Base-by-base conservation (phyloP, 1,140 invertebrate species). In the Ips nitidus region DNA sequence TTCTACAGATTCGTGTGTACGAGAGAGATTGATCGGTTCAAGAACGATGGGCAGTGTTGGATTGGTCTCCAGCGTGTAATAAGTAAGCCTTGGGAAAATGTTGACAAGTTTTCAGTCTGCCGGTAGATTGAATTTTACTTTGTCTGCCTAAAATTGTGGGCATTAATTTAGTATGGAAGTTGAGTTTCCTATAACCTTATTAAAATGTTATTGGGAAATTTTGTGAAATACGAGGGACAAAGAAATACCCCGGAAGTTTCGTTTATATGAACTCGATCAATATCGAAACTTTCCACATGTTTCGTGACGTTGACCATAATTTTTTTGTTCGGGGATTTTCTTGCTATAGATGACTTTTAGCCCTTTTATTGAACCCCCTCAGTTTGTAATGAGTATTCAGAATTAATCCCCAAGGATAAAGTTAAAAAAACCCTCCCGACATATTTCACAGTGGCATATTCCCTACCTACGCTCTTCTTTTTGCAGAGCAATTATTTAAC, bases 401-500 rank as follows among this genome's bases (percentile, higher is more conserved):
- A 22, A 22, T 22, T 22, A 22, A 22, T 22, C 22, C 22, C 22
- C 22, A 22, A 22, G 22, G 22, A 22, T 22, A 22, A 22, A 22
- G 22, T 22, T 22, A 22, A 22, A 67, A 68, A 68, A 60, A 43
- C 38, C 45, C 52, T 47, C 38, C 57, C 40, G 39, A 60, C 42
- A 68, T 68, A 68, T 68, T 68, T 68, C 57, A 57, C 57, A 40
- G 8, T 60, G 66, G 56, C 66, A 68, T 68, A 68, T 60, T 68
- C 58, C 50, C 57, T 68, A 68, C 66, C 66, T 60, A 68, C 57
- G 56, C 42, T 67, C 41, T 47, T 68, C 66, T 68, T 68, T 68
- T 68, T 60, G 57, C 66, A 38, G 37, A 47, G 66, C 66, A 68
- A 68, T 68, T 68, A 68, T 68, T 68, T 68, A 60, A 68, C 66